These are phyloP conservation scores for Epicauta chinensis DNA, from an alignment of 1,140 invertebrate species.

Conservation along the genomic window DNA sequence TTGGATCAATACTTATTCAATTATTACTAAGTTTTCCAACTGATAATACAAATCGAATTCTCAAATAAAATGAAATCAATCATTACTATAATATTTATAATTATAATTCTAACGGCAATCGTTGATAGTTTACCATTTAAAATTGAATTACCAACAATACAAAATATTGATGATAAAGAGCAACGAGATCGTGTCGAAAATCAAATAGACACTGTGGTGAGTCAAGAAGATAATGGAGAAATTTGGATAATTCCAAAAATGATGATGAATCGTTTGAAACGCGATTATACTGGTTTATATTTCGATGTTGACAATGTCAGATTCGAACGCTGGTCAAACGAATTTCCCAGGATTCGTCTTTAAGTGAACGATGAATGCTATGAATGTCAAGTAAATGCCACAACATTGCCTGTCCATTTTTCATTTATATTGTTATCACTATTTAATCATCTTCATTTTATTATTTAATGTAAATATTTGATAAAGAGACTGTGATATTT, in stretches of 20 bases:
- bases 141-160: too few relatives aligned
- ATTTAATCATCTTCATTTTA: conserved; percentile 2
- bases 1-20: conserved; percentile 4
- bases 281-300: background rate
- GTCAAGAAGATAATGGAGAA: background rate
- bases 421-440: background rate
- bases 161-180: too few relatives aligned
- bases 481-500: conserved; percentile 6
- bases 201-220: background rate
- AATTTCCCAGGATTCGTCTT: background rate
- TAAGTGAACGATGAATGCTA: conserved; percentile 5
- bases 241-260: background rate
- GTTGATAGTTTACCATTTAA: too few relatives aligned
- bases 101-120: too few relatives aligned
- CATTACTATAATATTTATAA: too few relatives aligned
- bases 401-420: background rate
- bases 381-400: background rate
- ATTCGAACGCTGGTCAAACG: background rate
- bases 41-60: background rate
- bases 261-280: background rate
- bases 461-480: conserved; percentile 1
- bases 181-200: background rate
- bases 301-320: conserved; percentile 7
- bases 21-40: background rate
- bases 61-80: too few relatives aligned